Evolutionary conservation across 2,797 vertebrate species (phyloP).

Genomic region (Crenuchus spilurus): DNA sequence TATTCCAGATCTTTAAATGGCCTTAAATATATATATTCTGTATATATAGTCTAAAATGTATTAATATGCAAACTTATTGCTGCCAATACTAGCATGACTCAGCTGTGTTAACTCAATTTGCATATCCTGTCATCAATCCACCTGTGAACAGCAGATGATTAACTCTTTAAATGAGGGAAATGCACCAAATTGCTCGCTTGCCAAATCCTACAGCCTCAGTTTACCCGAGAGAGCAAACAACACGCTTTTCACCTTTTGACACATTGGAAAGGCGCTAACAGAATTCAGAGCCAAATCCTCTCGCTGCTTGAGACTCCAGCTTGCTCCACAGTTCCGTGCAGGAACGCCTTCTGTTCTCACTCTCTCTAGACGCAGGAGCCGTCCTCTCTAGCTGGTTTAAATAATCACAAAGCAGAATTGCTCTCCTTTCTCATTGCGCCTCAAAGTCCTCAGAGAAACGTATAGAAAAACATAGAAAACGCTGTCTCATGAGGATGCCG

Average conservation of each 20-base stretch:
- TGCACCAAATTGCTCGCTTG: constrained; percentile 10
- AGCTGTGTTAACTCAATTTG: not conserved
- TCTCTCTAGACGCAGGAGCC: constrained; percentile 23
- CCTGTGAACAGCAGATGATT: constrained; percentile 23
- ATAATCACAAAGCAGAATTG: constrained; percentile 33
- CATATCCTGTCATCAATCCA: not conserved
- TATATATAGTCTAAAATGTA: not conserved
- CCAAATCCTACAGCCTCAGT: constrained; percentile 45
- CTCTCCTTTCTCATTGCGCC: constrained; percentile 30
- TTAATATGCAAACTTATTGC: not conserved
- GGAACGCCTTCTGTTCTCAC: constrained; percentile 42
- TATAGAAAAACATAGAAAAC: not conserved
- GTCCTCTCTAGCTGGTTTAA: constrained; percentile 32
- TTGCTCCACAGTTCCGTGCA: constrained; percentile 34
- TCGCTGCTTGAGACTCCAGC: constrained; percentile 32
- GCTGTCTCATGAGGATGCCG: not conserved
- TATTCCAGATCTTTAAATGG: not conserved
- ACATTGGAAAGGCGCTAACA: constrained; percentile 49
- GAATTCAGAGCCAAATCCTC: constrained; percentile 54
- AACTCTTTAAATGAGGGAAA: constrained; percentile 3
- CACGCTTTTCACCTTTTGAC: constrained; percentile 54
- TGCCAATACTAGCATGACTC: not conserved
- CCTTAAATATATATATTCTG: no score
- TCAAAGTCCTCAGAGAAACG: constrained; percentile 19
- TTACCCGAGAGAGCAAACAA: constrained; percentile 45